Percentiles rank a stretch among this genome's conserved stretches.
Conservation (phyloP, 30 jellyfish, hydroid and myxozoan genomes). For the Pseudorhiza aurosa region DNA sequence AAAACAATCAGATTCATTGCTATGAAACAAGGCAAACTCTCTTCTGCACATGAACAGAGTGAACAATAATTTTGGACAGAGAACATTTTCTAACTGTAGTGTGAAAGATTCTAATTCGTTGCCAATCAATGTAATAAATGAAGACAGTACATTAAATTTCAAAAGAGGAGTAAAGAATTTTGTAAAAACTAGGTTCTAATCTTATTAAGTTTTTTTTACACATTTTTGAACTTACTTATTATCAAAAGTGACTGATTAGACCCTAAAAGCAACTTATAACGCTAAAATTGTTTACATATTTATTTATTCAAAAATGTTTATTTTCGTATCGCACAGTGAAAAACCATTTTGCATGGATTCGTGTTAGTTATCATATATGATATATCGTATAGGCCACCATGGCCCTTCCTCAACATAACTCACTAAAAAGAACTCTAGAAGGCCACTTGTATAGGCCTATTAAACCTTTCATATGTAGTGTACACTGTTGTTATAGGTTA, state of each 20-base stretch:
- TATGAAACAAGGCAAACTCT: conserved; percentile 34
- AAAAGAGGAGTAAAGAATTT: conserved; percentile 31
- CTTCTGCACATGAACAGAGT: conserved; percentile 28
- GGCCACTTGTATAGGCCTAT: too few species aligned
- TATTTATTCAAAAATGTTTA: background rate
- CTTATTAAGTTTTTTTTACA: background rate
- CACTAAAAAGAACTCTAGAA: too few species aligned
- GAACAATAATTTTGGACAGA: conserved; percentile 28
- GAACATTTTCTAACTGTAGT: conserved; percentile 44
- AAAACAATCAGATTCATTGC: conserved; percentile 37
- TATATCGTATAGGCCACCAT: too few species aligned
- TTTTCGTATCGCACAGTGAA: background rate
- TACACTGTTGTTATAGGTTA: too few species aligned
- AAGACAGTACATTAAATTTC: conserved; percentile 23
- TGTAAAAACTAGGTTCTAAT: conserved; percentile 37
- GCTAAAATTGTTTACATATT: background rate
- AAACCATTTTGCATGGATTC: background rate
- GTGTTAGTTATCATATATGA: background rate
- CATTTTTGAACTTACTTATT: background rate
- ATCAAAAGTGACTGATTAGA: background rate
- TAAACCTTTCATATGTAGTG: too few species aligned
- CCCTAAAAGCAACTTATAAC: background rate
- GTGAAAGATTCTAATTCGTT: conserved; percentile 36
- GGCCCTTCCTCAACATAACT: too few species aligned
- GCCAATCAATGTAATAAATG: conserved; percentile 46